A percentile compares a stretch with the other conserved stretches of the same genome.
These are phyloP conservation scores for Heliopora coerulea DNA, from an alignment of 92 coral and sea anemone genomes.

Conservation along the genomic window DNA sequence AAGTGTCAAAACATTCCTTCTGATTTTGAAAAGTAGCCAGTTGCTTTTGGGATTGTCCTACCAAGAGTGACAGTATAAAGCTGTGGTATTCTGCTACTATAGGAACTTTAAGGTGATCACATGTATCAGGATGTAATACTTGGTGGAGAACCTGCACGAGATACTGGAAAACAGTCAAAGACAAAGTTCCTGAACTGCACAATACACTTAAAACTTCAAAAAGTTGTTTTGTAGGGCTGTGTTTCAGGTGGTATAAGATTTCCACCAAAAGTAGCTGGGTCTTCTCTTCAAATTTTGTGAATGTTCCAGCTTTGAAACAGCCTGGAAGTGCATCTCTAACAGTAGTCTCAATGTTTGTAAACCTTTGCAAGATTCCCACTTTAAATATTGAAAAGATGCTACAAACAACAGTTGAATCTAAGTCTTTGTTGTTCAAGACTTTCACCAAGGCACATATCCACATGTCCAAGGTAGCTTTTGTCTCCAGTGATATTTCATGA, in stretches of 20 bases:
- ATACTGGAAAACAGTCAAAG: background rate
- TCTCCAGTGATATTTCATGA: background rate
- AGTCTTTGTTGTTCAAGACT: background rate
- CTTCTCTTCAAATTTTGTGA: conserved; percentile 49
- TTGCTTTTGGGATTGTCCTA: conserved; percentile 5
- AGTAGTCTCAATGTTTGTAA: conserved; percentile 1
- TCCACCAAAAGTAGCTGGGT: conserved; percentile 68
- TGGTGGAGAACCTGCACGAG: conserved; percentile 10
- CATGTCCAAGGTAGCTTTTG: conserved; percentile 9
- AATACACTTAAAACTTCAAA: conserved; percentile 4
- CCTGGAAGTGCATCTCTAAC: background rate
- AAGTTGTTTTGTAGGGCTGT: conserved; percentile 5
- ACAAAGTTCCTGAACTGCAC: conserved; percentile 2
- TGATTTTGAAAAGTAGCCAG: background rate
- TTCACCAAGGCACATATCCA: conserved; percentile 26
- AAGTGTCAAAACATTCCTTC: background rate
- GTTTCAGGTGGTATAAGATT: conserved; percentile 49
- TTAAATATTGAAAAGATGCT: conserved; percentile 7
- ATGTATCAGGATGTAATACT: background rate
- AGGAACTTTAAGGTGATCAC: background rate
- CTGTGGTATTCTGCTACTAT: conserved; percentile 4
- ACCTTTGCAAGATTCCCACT: conserved; percentile 23
- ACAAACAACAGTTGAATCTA: background rate
- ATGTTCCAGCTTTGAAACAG: conserved; percentile 49
- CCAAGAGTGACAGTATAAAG: conserved; percentile 13